Conservation (phyloP, 1,140 invertebrate genomes). For the Stegodyphus dumicola region DNA sequence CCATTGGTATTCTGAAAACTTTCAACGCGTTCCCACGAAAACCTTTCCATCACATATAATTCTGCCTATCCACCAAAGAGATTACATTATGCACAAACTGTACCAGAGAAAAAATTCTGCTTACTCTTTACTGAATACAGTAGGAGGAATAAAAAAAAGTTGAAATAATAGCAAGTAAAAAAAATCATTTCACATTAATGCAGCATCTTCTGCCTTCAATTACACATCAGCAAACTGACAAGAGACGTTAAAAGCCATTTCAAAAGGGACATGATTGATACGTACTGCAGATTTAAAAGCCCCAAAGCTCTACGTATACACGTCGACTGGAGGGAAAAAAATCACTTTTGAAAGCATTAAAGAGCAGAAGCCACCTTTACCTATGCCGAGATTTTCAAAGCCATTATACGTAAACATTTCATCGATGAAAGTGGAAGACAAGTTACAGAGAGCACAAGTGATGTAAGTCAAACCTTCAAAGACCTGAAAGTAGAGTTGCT, state of each 20-base stretch:
- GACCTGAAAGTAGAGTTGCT: too few relatives aligned
- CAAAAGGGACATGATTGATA: conserved; percentile 43
- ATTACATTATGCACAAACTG: too few relatives aligned
- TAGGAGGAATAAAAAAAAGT: not conserved
- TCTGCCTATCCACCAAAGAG: too few relatives aligned
- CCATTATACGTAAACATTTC: conserved; percentile 50
- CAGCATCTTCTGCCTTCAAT: conserved; percentile 37
- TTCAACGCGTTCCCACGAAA: too few relatives aligned
- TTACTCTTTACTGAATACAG: too few relatives aligned
- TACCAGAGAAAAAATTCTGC: too few relatives aligned
- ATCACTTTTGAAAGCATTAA: conserved; percentile 27
- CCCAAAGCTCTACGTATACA: not conserved
- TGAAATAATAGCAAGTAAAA: conserved; percentile 3
- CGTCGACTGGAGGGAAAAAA: not conserved
- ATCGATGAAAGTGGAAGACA: conserved; percentile 15
- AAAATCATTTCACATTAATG: conserved; percentile 50
- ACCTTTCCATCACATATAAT: too few relatives aligned
- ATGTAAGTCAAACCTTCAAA: not conserved
- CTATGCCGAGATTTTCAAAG: conserved; percentile 11
- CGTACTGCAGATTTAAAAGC: conserved; percentile 47
- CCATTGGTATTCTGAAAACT: too few relatives aligned
- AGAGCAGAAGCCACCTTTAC: conserved; percentile 26
- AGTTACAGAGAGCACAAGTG: conserved; percentile 1
- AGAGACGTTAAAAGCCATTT: conserved; percentile 38
- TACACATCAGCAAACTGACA: conserved; percentile 43